Base-by-base conservation (phyloP, 2,888 invertebrate species). In the Acutogordius australiensis region DNA sequence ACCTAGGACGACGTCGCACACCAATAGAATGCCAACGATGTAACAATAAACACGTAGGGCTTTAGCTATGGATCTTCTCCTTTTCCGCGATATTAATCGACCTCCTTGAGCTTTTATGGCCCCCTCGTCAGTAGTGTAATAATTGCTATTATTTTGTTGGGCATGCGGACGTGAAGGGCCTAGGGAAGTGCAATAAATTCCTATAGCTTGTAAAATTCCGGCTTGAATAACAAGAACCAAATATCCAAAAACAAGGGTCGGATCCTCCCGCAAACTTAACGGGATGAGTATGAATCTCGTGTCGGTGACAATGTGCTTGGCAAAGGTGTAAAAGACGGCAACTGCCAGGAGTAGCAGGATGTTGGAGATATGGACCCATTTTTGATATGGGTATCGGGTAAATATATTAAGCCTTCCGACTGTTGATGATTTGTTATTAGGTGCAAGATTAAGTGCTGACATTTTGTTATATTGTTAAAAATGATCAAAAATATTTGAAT, bases 141-240 rank as follows among this genome's bases (percentile, higher is more conserved):
- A 8, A 37, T 37, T 37, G 8, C 37, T 18, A 37, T 37, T 37
- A 18, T 37, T 37, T 37, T 37, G 8, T 37, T 13, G 18, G 8
- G 18, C 8, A 37, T 8, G 18, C 18, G 51, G 4, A n/a, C 18
- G 23, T n/a, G 51, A 4, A 4, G 51, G 51, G 8, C 18, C 51
- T 8, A 51, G 4, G 23, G 23, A 23, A 4, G 23, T 23, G 8
- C 18, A 8, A 8, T 4, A 8, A 8, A 51, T 4, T 8, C 51
- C 51, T 23, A 51, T n/a, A 4, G 23, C 23, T 51, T 51, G 51
- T 4, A 51, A n/a, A 23, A 23, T 8, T 23, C 51, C 51, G 4
- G 51, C 51, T 51, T 51, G 51, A n/a, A 51, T 21, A 23, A 51
- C 23, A 4, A 51, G 23, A 51, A 51, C 51, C 4, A 51, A n/a